Base-by-base conservation (phyloP, 1,140 invertebrate genomes). In the Ruditapes philippinarum region DNA sequence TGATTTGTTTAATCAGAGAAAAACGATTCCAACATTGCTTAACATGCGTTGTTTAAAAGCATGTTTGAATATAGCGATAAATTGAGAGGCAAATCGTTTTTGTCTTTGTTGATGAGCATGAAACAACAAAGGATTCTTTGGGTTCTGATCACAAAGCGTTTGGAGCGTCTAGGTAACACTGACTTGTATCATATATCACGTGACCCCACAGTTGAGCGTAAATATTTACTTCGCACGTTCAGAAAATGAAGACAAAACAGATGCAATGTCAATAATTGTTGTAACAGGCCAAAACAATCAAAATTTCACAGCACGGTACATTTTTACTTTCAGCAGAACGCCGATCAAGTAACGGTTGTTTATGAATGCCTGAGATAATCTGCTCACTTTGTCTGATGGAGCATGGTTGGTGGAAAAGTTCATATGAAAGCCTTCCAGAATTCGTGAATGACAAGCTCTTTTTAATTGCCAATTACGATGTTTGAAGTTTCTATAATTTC, bases 141-240 rank as follows among this genome's bases (percentile, higher is more conserved):
- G 74, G 74, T 78, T 78, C 74, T 78, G 74, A 78, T 78, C 74
- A 78, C 45, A 78, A 49, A 54, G 74, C 42, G 45, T 51, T 14
- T 45, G 31, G 17, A 54, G 74, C 42, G 45, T 51, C 42, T 45
- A 51, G 17, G 74, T 78, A 78, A 78, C 45, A 51, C 31, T 57
- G 74, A 51, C 74, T 78, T 12, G 28, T 78, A 78, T 78, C 74
- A 54, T 31, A 31, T 78, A 31, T 78, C 74, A 78, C 74, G 74
- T 78, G 74, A 78, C 74, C 74, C n/a, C 49, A 78, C 28, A 54
- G 74, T 51, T 78, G 74, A 51, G 74, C 74, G 74, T 78, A 78
- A 78, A 78, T 78, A 78, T 78, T 78, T 78, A 78, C 74, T 78
- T 78, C 74, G 74, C 45, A 49, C 74, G 42, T 38, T 54, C 74